Evolutionary conservation across 2,113 vertebrate genomes (phyloP).

Genomic region (Piprites chloris): DNA sequence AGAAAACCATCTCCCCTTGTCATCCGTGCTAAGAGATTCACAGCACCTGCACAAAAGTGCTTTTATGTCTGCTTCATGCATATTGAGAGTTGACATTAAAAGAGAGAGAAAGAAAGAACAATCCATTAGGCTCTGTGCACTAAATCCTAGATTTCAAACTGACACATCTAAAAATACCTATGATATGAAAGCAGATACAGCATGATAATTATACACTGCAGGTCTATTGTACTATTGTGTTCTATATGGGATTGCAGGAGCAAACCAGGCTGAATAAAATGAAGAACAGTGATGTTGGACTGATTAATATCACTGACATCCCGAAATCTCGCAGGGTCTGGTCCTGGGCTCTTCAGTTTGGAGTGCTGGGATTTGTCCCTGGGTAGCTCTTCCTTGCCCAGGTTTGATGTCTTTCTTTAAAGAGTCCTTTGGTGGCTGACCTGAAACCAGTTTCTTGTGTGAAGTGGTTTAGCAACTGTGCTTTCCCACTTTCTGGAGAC

Average conservation of each 20-base stretch:
- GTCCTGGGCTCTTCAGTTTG: neutral
- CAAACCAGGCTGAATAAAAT: neutral
- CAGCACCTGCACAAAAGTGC: conserved; percentile 54
- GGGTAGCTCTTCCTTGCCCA: neutral
- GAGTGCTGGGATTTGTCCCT: neutral
- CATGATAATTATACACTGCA: conserved; percentile 41
- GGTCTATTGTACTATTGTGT: neutral
- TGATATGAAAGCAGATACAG: conserved; percentile 61
- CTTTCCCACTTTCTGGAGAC: neutral
- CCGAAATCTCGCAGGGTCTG: neutral
- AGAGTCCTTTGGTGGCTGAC: neutral
- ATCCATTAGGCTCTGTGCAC: conserved; percentile 60
- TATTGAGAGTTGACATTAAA: conserved; percentile 61
- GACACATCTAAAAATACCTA: conserved; percentile 64
- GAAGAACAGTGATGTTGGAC: neutral
- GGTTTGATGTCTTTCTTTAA: neutral
- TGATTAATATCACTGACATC: neutral
- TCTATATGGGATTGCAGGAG: neutral
- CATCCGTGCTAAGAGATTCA: conserved; percentile 11
- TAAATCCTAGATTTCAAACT: conserved; percentile 65
- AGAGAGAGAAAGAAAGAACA: conserved; percentile 44
- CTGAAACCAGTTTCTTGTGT: neutral
- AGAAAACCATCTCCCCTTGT: conserved; percentile 47
- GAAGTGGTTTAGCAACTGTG: neutral
- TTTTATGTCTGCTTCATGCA: conserved; percentile 61